phyloP scores from a whole-genome alignment of 2,797 vertebrate species.

The Stomatorhinus walkeri region DNA sequence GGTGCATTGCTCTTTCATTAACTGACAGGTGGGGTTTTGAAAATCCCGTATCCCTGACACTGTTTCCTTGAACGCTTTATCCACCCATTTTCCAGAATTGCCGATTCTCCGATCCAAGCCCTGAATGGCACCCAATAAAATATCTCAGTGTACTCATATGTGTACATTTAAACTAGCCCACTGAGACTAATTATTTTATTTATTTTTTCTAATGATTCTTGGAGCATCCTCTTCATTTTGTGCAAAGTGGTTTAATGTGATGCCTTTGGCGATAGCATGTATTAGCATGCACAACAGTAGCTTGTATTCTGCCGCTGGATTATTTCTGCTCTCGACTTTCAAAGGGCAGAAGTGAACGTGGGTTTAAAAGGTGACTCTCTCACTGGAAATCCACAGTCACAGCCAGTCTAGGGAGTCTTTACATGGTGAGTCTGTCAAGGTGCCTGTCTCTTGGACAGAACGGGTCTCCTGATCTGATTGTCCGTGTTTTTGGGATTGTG shows the following conservation, averaged over 20 bases:
- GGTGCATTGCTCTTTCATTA: slow-evolving; percentile 52
- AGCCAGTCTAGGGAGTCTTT: neutral
- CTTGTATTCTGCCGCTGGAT: neutral
- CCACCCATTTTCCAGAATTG: neutral
- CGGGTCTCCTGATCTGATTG: neutral
- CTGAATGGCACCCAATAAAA: neutral
- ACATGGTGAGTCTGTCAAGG: neutral
- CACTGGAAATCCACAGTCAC: neutral
- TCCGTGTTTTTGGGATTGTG: slow-evolving; percentile 41
- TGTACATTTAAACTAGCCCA: neutral
- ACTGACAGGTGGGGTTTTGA: slow-evolving; percentile 7
- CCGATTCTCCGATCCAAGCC: neutral
- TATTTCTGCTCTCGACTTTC: neutral
- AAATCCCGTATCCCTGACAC: neutral
- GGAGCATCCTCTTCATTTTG: neutral
- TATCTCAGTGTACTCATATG: neutral
- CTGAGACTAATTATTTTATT: neutral
- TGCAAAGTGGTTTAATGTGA: neutral
- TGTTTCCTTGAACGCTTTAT: neutral
- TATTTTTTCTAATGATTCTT: neutral
- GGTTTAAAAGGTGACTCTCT: neutral
- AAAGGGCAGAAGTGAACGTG: neutral
- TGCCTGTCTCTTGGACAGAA: neutral
- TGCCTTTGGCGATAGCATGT: neutral
- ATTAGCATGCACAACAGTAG: neutral